These are phyloP conservation scores for Notodonta ziczac DNA, from an alignment of 2,888 invertebrate species.

Conservation along the genomic window DNA sequence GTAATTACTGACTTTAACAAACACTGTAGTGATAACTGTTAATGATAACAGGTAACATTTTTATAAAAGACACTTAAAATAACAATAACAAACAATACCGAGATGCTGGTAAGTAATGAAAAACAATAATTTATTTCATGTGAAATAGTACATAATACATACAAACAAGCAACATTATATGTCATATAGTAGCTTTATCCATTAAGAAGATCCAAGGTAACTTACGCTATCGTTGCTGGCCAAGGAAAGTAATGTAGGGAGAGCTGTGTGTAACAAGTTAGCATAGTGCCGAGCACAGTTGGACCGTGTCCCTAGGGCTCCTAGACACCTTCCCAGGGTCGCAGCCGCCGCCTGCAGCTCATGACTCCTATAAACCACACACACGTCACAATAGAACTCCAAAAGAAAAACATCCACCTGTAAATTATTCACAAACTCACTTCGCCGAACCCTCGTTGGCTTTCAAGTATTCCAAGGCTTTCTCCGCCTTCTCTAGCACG, in stretches of 20 bases:
- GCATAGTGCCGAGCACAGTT: constrained; percentile 75
- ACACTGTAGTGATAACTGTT: no score
- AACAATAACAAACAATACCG: no score
- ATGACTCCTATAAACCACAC: constrained; percentile 63
- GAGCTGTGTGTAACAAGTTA: constrained; percentile 69
- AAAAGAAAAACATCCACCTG: constrained; percentile 21
- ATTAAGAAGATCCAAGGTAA: constrained; percentile 36
- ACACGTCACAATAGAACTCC: constrained; percentile 18
- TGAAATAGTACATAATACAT: no score
- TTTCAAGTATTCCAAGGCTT: constrained; percentile 76
- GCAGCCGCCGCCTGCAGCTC: constrained; percentile 77
- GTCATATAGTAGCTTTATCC: constrained; percentile 6
- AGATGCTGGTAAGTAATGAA: no score
- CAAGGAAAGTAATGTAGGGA: constrained; percentile 71
- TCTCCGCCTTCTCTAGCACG: constrained; percentile 78
- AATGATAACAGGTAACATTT: no score
- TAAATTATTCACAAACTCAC: constrained; percentile 51
- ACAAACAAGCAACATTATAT: no score
- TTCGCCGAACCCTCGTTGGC: constrained; percentile 67
- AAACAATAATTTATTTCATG: no score
- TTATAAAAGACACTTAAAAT: no score
- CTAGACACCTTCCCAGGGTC: constrained; percentile 74
- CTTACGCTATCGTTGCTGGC: constrained; percentile 80
- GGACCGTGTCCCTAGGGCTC: constrained; percentile 71
- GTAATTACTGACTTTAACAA: no score